Base-by-base conservation (phyloP, 2,888 invertebrate species). In the Spisula solida region DNA sequence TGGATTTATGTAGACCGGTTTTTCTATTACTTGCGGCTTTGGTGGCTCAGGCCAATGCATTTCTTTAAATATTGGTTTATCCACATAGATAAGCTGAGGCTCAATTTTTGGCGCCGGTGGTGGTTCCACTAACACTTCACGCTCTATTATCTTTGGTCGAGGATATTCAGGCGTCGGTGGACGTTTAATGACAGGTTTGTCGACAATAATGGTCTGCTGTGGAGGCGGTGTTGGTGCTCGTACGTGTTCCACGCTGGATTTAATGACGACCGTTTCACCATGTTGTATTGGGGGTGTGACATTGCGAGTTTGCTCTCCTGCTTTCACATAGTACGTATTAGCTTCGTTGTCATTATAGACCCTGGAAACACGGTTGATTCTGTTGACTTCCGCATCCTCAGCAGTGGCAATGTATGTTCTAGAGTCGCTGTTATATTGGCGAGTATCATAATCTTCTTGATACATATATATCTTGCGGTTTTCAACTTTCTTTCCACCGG, bases 241-340 rank as follows among this genome's bases (percentile, higher is more conserved):
- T 1, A 51, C 10, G 20, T 88, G 83, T n/a, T 87, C 86, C 6
- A 85, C 88, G 81, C 88, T 80, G 16, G 85, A 75, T 75, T 86
- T 88, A 1, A 92, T 86, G 12, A 89, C 48, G 16, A 92, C 84
- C n/a, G 92, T 90, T 12, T 90, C 90, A 6, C 81, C 66, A 16
- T 88, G 78, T 10, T 81, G 78, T 25, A 41, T 75, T 0, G 84
- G 70, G 18, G 79, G 82, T 12, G 92, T 87, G 2, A 90, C 60
- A 12, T 70, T 66, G 6, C 41, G 14, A 16, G 81, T 66, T n/a
- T 85, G 80, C 47, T 90, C 92, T 8, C 89, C 90, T 5, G 92
- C 92, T 55, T 90, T 92, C 0, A 92, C 84, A 88, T 92, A 92
- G 56, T 92, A 92, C 8, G 91, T 91, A 1, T 81, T 89, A 0